Percentiles rank a stretch among this genome's conserved stretches.
phyloP scores from a whole-genome alignment of 2,888 invertebrate species.

The Drosophila koepferae region DNA sequence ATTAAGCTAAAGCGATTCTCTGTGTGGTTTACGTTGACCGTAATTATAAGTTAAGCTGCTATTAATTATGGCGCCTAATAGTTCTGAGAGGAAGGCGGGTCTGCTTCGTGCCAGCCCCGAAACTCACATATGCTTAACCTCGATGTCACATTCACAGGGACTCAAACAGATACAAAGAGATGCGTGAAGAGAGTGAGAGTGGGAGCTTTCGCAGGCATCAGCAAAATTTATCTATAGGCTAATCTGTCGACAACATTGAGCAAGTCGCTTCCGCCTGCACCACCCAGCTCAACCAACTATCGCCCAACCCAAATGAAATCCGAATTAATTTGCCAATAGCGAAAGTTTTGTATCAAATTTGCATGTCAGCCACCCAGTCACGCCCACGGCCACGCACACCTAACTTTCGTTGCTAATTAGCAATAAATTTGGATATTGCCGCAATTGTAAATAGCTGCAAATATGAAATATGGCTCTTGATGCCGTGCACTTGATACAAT shows the following conservation, averaged over 20 bases:
- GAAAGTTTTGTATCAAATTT: conserved; percentile 75
- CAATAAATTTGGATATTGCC: conserved; percentile 69
- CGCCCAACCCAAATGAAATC: conserved; percentile 65
- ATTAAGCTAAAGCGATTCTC: conserved; percentile 77
- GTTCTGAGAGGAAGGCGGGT: conserved; percentile 22
- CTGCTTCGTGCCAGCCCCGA: conserved; percentile 5
- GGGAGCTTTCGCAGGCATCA: conserved; percentile 50
- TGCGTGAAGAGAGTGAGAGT: not conserved
- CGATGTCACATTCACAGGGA: conserved; percentile 30
- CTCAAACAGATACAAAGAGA: not conserved
- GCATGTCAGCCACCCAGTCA: conserved; percentile 49
- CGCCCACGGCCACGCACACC: not conserved
- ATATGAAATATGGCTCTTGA: conserved; percentile 57
- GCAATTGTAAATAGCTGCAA: conserved; percentile 39
- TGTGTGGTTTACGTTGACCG: conserved; percentile 78
- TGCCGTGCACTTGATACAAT: conserved; percentile 41
- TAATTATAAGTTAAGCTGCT: conserved; percentile 82
- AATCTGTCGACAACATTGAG: conserved; percentile 60
- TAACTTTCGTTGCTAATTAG: conserved; percentile 65
- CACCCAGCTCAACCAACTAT: conserved; percentile 25
- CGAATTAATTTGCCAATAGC: conserved; percentile 75
- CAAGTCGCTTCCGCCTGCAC: conserved; percentile 22
- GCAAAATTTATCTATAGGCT: conserved; percentile 66
- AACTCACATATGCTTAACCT: conserved; percentile 51
- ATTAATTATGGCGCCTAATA: conserved; percentile 78